Conservation (phyloP, 2,797 vertebrate genomes). For the Eulemur mongoz region DNA sequence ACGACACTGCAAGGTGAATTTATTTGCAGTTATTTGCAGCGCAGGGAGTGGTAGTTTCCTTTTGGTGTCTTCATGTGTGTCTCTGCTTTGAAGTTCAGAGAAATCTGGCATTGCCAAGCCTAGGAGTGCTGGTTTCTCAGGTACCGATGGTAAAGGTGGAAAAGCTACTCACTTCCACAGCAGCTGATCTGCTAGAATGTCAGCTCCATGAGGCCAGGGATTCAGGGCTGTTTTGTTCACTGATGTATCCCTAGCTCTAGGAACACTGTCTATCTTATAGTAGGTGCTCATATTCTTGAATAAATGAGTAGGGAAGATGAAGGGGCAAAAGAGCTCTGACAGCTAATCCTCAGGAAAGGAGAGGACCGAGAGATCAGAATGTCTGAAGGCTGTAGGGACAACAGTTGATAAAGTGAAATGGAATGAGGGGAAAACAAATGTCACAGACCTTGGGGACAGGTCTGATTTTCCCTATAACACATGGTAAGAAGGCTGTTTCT, state of each 20-base stretch:
- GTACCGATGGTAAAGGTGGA: neutral
- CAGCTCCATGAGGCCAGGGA: neutral
- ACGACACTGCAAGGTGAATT: neutral
- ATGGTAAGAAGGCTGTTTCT: neutral
- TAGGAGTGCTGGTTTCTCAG: neutral
- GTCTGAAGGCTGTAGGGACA: neutral
- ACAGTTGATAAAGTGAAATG: neutral
- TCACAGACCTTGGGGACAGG: neutral
- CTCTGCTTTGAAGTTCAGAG: neutral
- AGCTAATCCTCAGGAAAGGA: neutral
- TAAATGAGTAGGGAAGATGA: neutral
- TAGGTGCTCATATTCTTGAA: neutral
- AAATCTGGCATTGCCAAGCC: neutral
- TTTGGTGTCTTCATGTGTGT: neutral
- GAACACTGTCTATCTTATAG: neutral
- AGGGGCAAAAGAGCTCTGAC: neutral
- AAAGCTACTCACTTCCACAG: neutral
- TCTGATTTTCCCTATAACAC: neutral
- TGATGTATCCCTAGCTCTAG: neutral
- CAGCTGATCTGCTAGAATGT: neutral
- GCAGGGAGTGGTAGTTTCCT: neutral
- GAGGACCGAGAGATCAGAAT: neutral
- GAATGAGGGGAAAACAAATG: neutral
- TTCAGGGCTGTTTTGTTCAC: neutral
- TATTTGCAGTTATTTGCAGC: neutral